These are phyloP conservation scores for Lipophrys pholis DNA, from an alignment of 2,113 vertebrate genomes.

Conservation along the genomic window DNA sequence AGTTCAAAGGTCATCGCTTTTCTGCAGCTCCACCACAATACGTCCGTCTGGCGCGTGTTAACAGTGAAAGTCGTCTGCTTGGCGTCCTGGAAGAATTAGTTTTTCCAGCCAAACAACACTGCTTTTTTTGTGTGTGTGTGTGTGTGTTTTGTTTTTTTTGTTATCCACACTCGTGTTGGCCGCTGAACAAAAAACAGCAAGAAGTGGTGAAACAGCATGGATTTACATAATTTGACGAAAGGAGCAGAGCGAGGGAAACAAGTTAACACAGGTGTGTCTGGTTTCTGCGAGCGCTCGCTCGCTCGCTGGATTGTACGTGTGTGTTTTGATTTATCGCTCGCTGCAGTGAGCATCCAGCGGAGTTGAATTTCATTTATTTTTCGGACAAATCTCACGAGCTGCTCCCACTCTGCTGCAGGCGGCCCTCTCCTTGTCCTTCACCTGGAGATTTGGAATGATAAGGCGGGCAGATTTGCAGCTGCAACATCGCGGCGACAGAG, in stretches of 20 bases:
- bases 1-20: constrained; percentile 62
- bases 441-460: constrained; percentile 12
- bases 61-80: not conserved
- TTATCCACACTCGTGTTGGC: too few species aligned
- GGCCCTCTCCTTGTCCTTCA: not conserved
- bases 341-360: not conserved
- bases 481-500: too few species aligned
- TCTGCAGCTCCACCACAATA: constrained; percentile 31
- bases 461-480: constrained; percentile 2
- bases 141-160: too few species aligned
- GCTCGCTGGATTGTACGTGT: constrained; percentile 6
- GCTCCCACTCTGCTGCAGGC: not conserved
- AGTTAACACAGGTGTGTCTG: too few species aligned
- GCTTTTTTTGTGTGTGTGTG: too few species aligned
- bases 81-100: not conserved
- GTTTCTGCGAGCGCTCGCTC: not conserved
- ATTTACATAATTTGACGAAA: too few species aligned
- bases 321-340: constrained; percentile 8
- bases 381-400: constrained; percentile 14
- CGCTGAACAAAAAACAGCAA: too few species aligned
- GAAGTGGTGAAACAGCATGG: too few species aligned
- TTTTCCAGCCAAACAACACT: not conserved
- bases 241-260: too few species aligned
- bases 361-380: constrained; percentile 31
- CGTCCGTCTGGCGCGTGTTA: not conserved